Evolutionary conservation across 2,797 vertebrate genomes (phyloP).

Genomic region (Spondyliosoma cantharus): DNA sequence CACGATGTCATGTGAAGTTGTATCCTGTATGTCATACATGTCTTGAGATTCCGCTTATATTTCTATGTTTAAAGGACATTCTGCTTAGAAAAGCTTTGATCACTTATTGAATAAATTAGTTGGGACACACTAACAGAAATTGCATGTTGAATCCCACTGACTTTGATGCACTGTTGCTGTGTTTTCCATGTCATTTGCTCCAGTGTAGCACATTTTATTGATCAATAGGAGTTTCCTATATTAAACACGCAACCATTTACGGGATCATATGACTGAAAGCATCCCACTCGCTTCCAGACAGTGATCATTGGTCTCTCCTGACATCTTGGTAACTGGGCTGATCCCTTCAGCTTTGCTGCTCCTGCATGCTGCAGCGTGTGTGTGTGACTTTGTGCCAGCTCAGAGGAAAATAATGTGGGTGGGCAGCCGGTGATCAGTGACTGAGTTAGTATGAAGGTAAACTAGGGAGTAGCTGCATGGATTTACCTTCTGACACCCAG

Average conservation of each 20-base stretch:
- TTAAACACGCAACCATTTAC: background rate
- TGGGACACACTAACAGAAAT: background rate
- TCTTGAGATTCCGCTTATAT: background rate
- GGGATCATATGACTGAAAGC: background rate
- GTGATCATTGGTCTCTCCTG: constrained; percentile 10
- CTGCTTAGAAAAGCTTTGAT: background rate
- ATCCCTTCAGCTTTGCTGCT: constrained; percentile 33
- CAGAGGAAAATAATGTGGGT: constrained; percentile 28
- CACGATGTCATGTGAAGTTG: constrained; percentile 31
- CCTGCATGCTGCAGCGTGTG: constrained; percentile 43
- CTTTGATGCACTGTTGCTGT: background rate
- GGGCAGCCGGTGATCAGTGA: constrained; percentile 17
- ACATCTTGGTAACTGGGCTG: constrained; percentile 30
- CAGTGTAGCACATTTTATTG: background rate
- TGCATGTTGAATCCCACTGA: background rate
- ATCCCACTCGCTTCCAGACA: background rate
- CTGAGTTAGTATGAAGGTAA: constrained; percentile 17
- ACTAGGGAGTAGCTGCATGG: background rate
- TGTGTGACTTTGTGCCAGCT: constrained; percentile 44
- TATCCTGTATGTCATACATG: constrained; percentile 21
- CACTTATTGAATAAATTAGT: background rate
- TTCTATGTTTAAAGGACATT: background rate
- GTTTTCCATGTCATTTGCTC: background rate
- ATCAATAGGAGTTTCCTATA: background rate
- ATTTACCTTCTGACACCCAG: constrained; percentile 1